A percentile compares a stretch with the other conserved stretches of the same genome.
Evolutionary conservation across 2,113 vertebrate species (phyloP).

Genomic region (Thinocorus orbignyianus): DNA sequence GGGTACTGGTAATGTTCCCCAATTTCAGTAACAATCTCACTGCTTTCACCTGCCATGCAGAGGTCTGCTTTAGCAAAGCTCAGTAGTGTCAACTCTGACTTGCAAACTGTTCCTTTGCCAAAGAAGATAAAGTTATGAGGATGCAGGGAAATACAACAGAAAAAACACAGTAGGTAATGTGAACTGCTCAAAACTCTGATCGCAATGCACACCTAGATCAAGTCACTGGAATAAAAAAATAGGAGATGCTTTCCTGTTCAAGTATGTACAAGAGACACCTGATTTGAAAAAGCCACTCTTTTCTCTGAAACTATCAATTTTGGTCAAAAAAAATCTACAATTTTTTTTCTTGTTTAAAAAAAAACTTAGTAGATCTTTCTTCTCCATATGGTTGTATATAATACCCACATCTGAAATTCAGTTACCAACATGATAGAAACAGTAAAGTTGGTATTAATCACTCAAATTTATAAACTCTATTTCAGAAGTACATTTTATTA

Average conservation of each 20-base stretch:
- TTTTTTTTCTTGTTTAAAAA: background rate
- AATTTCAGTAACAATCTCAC: background rate
- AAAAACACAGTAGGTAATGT: background rate
- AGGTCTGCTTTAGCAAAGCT: background rate
- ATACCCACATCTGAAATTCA: background rate
- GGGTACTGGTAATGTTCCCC: background rate
- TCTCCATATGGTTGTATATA: background rate
- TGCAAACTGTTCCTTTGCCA: background rate
- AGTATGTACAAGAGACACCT: background rate
- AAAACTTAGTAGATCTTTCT: background rate
- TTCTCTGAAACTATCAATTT: background rate
- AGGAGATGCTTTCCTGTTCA: background rate
- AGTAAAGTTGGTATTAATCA: background rate
- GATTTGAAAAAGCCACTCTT: background rate
- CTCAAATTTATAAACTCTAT: background rate
- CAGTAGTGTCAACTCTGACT: background rate
- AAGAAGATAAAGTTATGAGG: background rate
- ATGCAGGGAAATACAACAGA: background rate
- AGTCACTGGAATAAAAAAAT: background rate
- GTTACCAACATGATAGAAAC: background rate
- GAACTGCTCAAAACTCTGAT: background rate
- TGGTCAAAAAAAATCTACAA: background rate
- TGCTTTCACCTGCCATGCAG: accelerated
- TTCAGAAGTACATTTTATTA: background rate
- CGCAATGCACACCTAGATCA: background rate